Base-by-base conservation (phyloP, 1,140 invertebrate genomes). In the Phymorhynchus buccinoides region DNA sequence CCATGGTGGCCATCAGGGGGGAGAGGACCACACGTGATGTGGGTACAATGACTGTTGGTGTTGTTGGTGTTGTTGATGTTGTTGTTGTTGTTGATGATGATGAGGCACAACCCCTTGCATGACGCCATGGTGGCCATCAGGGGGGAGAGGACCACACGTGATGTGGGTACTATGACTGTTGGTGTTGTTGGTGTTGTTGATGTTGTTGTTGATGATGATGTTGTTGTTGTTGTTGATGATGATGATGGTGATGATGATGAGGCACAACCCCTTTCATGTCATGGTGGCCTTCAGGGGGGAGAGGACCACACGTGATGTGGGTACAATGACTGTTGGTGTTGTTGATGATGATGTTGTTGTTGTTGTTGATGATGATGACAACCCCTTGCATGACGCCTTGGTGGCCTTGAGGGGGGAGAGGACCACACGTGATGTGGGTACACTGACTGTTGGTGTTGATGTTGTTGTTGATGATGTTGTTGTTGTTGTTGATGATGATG, bases 191-290 rank as follows among this genome's bases (percentile, higher is more conserved):
- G 1, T 71, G 66, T 22, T 30, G 66, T 22, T 35, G 27, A 71
- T n/a, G 2, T 12, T 71, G 27, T 22, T n/a, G 2, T 22, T 71
- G 66, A n/a, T 71, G 66, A n/a, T 71, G 66, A n/a, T 68, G 27
- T 12, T 68, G 27, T 18, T 71, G 27, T 22, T 71, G 66, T 22
- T 71, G 66, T 22, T n/a, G n/a, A n/a, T n/a, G n/a, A n/a, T n/a
- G n/a, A n/a, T n/a, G n/a, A n/a, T n/a, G n/a, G n/a, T 71, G 27
- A 30, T 71, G 66, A 71, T 71, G 66, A 71, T 71, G 66, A n/a
- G 37, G 37, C 30, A n/a, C 9, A 89, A 89, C 62, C 88, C 88
- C 9, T 89, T 87, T 79, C 71, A 84, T 71, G 87, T 82, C n/a
- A 30, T 37, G 9, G 77, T 88, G 4, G 86, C 75, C 32, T 88